Base-by-base conservation (phyloP, 1,140 invertebrate species). In the Vollenhovia emeryi region DNA sequence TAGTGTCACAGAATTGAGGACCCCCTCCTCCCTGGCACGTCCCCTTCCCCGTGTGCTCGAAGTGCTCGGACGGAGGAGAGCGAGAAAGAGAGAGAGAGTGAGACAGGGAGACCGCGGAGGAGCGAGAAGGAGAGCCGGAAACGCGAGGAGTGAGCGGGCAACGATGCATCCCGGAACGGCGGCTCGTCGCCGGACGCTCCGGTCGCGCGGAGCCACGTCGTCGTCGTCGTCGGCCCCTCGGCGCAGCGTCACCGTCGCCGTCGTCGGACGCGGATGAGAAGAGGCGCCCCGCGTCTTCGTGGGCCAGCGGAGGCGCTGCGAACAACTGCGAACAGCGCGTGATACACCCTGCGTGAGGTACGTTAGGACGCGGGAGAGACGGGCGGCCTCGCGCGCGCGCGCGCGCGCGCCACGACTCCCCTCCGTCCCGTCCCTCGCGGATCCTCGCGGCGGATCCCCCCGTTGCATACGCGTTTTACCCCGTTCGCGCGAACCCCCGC, bases 241-340 rank as follows among this genome's bases (percentile, higher is more conserved):
- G 27, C 33, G 64, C 76, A 27, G 30, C 60, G 24, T n/a, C n/a
- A n/a, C n/a, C n/a, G n/a, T n/a, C n/a, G n/a, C n/a, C n/a, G n/a
- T 62, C 50, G 43, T 40, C 50, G 50, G 64, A 82, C 78, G 78
- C 52, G 78, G 66, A 82, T 82, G 78, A 82, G 78, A 82, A 40
- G 50, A 57, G 64, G 66, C 78, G 18, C 24, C 40, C 40, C 50
- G 78, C 78, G 78, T 82, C 78, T 82, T 82, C 78, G 66, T 71
- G 50, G 36, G 50, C 36, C 66, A 82, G 78, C 78, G 78, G 78
- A 82, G 78, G 78, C 78, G 78, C 66, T 82, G 64, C 78, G 78
- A 33, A 33, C 64, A 21, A 15, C 24, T 15, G 36, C 76, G 24
- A 71, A 45, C 40, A 57, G 50, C 66, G 24, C 27, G 64, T 52